These are phyloP conservation scores for Nemopilema nomurai DNA, from an alignment of 30 jellyfish, hydroid and myxozoan genomes.

Conservation along the genomic window DNA sequence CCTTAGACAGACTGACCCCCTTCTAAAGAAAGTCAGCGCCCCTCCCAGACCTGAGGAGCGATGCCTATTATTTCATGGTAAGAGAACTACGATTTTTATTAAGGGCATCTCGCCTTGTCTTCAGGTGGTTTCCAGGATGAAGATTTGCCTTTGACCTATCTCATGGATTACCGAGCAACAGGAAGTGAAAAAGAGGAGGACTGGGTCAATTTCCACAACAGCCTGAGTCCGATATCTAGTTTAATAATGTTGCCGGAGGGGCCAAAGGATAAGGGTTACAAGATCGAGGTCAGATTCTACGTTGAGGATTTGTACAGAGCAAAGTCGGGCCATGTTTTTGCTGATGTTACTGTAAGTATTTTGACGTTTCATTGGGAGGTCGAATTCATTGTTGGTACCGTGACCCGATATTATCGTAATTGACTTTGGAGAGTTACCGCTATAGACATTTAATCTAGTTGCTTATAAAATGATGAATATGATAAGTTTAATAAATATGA, in stretches of 20 bases:
- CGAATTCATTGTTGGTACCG: no score
- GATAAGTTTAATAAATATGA: no score
- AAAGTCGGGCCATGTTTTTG: conserved; percentile 3
- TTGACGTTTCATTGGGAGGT: neutral
- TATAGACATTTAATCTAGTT: no score
- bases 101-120: no score
- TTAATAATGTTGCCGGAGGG: conserved; percentile 53
- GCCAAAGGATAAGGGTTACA: neutral
- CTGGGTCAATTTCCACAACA: conserved; percentile 36
- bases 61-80: no score
- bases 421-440: no score
- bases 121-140: conserved; percentile 53
- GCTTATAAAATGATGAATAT: no score
- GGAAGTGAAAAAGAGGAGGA: neutral
- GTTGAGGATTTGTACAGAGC: conserved; percentile 49
- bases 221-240: conserved; percentile 32
- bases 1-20: no score
- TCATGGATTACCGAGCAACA: conserved; percentile 23
- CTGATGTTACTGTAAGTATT: conserved; percentile 13
- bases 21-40: no score
- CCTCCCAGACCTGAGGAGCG: no score
- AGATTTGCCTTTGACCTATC: conserved; percentile 51
- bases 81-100: neutral
- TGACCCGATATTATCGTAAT: no score
- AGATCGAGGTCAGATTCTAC: conserved; percentile 20